Conservation (phyloP, 2,797 vertebrate species). For the Galagoides demidoff region DNA sequence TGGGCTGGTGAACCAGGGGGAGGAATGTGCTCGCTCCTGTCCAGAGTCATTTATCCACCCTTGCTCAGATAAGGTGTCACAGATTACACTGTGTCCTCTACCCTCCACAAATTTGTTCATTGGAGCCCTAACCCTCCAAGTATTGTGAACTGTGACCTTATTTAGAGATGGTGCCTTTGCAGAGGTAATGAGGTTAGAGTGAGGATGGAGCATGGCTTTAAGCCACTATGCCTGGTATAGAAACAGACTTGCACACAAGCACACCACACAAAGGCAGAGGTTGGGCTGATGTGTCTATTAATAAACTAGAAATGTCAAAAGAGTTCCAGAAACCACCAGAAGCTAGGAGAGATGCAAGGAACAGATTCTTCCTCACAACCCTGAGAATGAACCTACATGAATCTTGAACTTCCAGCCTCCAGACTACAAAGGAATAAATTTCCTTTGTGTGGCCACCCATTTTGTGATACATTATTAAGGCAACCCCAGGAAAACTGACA, state of each 20-base stretch:
- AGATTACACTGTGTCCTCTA: background rate
- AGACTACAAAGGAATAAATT: background rate
- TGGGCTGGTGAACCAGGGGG: background rate
- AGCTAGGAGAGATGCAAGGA: background rate
- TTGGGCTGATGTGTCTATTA: background rate
- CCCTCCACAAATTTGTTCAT: background rate
- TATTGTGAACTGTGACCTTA: background rate
- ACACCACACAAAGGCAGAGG: background rate
- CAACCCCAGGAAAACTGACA: background rate
- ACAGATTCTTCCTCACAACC: background rate
- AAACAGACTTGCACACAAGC: background rate
- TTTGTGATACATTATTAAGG: background rate
- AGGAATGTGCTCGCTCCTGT: background rate
- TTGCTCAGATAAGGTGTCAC: background rate
- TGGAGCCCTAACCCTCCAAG: background rate
- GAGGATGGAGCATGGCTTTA: background rate
- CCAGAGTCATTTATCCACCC: background rate
- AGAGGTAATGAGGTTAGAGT: slow-evolving; percentile 7
- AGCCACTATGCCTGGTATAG: background rate
- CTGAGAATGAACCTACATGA: background rate
- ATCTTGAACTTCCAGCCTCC: background rate
- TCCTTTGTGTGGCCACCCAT: background rate
- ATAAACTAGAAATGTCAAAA: background rate
- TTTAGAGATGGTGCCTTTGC: background rate
- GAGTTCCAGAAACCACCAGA: background rate